These are phyloP conservation scores for Plebejus argus DNA, from an alignment of 2,888 invertebrate genomes.

Conservation along the genomic window DNA sequence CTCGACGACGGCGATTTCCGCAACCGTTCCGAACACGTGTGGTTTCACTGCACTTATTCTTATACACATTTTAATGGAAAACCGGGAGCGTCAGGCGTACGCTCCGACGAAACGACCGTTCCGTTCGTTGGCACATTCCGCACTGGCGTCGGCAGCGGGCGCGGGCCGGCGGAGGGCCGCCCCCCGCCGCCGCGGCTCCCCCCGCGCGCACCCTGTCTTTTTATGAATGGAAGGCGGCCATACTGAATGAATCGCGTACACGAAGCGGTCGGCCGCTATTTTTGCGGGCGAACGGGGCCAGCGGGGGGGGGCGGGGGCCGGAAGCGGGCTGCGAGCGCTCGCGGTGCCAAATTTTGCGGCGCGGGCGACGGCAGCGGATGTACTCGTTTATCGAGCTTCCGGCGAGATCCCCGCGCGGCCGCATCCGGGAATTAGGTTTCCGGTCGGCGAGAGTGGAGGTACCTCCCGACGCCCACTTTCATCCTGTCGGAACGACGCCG, in stretches of 20 bases:
- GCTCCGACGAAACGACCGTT: constrained; percentile 82
- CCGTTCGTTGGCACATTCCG: constrained; percentile 80
- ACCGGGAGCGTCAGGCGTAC: constrained; percentile 80
- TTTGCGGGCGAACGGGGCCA: constrained; percentile 73
- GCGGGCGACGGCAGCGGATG: constrained; percentile 79
- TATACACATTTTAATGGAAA: constrained; percentile 82
- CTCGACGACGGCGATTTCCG: constrained; percentile 79
- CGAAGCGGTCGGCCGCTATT: constrained; percentile 80
- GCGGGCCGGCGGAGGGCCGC: constrained; percentile 76
- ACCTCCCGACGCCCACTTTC: constrained; percentile 73
- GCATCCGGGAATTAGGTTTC: constrained; percentile 81
- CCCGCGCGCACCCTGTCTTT: constrained; percentile 80
- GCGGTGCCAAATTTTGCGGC: constrained; percentile 81
- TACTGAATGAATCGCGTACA: constrained; percentile 86
- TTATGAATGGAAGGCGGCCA: constrained; percentile 88
- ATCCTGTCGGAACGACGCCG: constrained; percentile 51
- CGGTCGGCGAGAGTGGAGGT: constrained; percentile 72
- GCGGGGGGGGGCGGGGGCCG: constrained; percentile 72
- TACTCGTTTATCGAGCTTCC: constrained; percentile 80
- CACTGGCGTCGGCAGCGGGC: constrained; percentile 78
- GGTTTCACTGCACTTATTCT: constrained; percentile 81
- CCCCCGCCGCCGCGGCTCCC: constrained; percentile 75
- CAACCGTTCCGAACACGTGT: constrained; percentile 80
- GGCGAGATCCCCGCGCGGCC: constrained; percentile 78
- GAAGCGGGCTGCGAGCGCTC: constrained; percentile 77